phyloP scores from a whole-genome alignment of 2,888 invertebrate genomes.

The Eumerus sabulonum region DNA sequence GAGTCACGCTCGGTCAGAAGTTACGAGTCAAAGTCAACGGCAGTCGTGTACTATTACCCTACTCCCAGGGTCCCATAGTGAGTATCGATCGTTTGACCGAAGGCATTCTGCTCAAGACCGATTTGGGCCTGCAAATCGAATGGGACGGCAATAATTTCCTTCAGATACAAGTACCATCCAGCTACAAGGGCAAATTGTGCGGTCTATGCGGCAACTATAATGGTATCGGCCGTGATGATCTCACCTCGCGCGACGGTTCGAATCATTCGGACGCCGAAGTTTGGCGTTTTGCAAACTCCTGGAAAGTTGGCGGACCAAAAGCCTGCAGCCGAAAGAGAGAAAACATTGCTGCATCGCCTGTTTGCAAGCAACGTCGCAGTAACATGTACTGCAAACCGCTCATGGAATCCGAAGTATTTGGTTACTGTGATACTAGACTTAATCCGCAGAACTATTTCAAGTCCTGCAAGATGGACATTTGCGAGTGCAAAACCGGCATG shows the following conservation, averaged over 20 bases:
- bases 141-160: constrained; percentile 97
- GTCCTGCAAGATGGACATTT: constrained; percentile 92
- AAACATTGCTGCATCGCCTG: constrained; percentile 78
- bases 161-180: constrained; percentile 88
- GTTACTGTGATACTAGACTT: constrained; percentile 88
- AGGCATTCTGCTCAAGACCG: constrained; percentile 84
- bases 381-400: constrained; percentile 81
- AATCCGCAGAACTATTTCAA: constrained; percentile 91
- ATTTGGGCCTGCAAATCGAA: constrained; percentile 89
- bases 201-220: constrained; percentile 98
- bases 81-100: constrained; percentile 83
- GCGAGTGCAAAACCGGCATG: constrained; percentile 88
- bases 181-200: constrained; percentile 88
- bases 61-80: constrained; percentile 81
- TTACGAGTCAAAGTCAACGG: constrained; percentile 93
- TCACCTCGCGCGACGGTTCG: constrained; percentile 85
- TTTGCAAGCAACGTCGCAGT: constrained; percentile 80
- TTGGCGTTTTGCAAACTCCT: constrained; percentile 90
- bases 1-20: constrained; percentile 92
- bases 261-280: constrained; percentile 82
- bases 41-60: constrained; percentile 85
- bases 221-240: constrained; percentile 90
- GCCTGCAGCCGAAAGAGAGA: constrained; percentile 83
- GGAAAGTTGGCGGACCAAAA: constrained; percentile 91
- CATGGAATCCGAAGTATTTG: constrained; percentile 81